Evolutionary conservation across 2,797 vertebrate species (phyloP).

Genomic region (Scolopax rusticola): DNA sequence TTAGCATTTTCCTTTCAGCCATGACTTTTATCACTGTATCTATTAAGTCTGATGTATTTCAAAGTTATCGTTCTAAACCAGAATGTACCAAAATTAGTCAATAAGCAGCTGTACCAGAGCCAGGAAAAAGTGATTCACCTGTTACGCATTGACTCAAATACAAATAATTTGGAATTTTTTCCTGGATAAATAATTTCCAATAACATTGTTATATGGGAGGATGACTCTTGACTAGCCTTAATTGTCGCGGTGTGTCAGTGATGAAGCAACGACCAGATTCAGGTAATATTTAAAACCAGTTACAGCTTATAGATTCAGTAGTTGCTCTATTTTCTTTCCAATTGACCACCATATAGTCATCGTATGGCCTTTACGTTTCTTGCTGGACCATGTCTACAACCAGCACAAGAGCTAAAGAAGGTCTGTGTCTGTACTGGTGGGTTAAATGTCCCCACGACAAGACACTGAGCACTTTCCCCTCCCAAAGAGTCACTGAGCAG

Average conservation of each 20-base stretch:
- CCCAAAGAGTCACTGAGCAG: background rate
- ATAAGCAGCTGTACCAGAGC: background rate
- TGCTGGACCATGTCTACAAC: background rate
- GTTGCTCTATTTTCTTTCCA: background rate
- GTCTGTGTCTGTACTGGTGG: background rate
- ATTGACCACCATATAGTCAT: background rate
- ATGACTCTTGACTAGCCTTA: background rate
- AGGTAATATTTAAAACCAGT: background rate
- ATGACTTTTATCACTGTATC: background rate
- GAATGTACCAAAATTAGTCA: conserved; percentile 3
- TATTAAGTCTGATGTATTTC: background rate
- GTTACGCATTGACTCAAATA: conserved; percentile 13
- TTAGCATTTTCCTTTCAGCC: background rate
- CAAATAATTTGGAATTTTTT: background rate
- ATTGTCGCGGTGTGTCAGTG: background rate
- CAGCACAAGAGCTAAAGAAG: background rate
- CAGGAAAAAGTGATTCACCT: conserved; percentile 41
- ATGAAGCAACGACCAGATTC: background rate
- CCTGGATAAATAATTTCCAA: background rate
- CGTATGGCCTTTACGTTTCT: background rate
- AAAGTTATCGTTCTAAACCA: background rate
- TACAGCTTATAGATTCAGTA: background rate
- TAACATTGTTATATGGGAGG: background rate
- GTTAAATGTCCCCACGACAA: background rate
- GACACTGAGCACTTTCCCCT: background rate